Evolutionary conservation across 1,140 invertebrate species (phyloP).

Genomic region (Eumaeus atala): DNA sequence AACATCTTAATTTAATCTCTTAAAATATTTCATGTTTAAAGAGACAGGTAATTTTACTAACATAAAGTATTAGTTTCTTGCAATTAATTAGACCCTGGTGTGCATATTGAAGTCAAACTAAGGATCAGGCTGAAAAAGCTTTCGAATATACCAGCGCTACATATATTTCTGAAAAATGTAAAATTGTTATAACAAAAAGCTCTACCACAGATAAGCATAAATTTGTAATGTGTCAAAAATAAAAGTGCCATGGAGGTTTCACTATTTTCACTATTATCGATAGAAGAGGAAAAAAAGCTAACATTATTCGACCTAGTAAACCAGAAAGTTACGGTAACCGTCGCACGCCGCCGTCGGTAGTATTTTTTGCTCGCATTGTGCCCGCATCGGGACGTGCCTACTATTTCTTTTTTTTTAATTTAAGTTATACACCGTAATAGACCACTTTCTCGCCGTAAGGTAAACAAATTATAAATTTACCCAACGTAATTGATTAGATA

Average conservation of each 20-base stretch:
- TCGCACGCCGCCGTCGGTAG: slow-evolving; percentile 35
- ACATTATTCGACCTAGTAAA: slow-evolving; percentile 62
- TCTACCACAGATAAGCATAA: too few relatives aligned
- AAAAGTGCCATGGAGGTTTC: slow-evolving; percentile 27
- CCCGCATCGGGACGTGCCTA: slow-evolving; percentile 22
- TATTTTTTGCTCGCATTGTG: slow-evolving; percentile 41
- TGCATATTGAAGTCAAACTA: too few relatives aligned
- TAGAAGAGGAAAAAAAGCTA: slow-evolving; percentile 47
- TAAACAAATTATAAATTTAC: slow-evolving; percentile 9
- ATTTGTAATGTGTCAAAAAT: too few relatives aligned
- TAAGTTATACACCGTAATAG: slow-evolving; percentile 8
- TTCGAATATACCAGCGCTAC: too few relatives aligned
- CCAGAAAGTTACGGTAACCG: slow-evolving; percentile 40
- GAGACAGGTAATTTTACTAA: too few relatives aligned
- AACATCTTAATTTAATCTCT: too few relatives aligned
- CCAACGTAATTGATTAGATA: not conserved
- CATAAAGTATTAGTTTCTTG: too few relatives aligned
- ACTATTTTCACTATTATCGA: slow-evolving; percentile 52
- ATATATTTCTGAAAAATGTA: too few relatives aligned
- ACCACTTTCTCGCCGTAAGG: slow-evolving; percentile 15
- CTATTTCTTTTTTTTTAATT: slow-evolving; percentile 13
- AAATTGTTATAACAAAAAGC: too few relatives aligned
- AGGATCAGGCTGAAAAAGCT: too few relatives aligned
- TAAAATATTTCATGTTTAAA: too few relatives aligned
- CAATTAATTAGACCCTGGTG: too few relatives aligned